Evolutionary conservation across 1,140 invertebrate species (phyloP).

Genomic region (Eubasilissa regina): DNA sequence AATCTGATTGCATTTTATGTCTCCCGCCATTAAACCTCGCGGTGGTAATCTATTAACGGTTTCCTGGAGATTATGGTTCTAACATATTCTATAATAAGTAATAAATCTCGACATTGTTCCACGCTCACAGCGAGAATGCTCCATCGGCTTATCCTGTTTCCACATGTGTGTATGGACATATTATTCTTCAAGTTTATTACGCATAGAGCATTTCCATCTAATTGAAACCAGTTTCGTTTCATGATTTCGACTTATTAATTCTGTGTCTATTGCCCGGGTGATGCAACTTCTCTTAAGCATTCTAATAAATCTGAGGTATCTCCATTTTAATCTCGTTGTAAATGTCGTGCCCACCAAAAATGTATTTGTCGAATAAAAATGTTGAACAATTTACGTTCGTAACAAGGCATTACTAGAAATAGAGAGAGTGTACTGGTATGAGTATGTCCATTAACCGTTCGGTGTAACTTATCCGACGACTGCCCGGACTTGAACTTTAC

Average conservation of each 20-base stretch:
- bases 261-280: conserved; percentile 54
- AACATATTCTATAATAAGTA: conserved; percentile 38
- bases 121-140: conserved; percentile 3
- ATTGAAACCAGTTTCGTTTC: conserved; percentile 59
- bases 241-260: conserved; percentile 58
- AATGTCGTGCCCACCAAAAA: conserved; percentile 60
- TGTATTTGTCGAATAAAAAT: conserved; percentile 60
- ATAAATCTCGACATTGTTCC: conserved; percentile 46
- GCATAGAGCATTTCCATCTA: conserved; percentile 52
- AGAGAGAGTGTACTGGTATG: conserved; percentile 27
- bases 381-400: conserved; percentile 57
- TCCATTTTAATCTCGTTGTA: conserved; percentile 54
- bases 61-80: conserved; percentile 21
- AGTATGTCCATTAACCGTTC: neutral
- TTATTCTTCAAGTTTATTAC: conserved; percentile 48
- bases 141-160: conserved; percentile 44
- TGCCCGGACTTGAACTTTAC: too few species aligned
- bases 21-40: conserved; percentile 34
- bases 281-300: conserved; percentile 57
- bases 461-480: conserved; percentile 29
- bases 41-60: conserved; percentile 29
- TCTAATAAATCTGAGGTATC: conserved; percentile 60
- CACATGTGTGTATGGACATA: conserved; percentile 46
- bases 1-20: conserved; percentile 46
- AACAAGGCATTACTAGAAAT: conserved; percentile 51